Conservation (phyloP, 2,888 invertebrate genomes). For the Achlya flavicornis region DNA sequence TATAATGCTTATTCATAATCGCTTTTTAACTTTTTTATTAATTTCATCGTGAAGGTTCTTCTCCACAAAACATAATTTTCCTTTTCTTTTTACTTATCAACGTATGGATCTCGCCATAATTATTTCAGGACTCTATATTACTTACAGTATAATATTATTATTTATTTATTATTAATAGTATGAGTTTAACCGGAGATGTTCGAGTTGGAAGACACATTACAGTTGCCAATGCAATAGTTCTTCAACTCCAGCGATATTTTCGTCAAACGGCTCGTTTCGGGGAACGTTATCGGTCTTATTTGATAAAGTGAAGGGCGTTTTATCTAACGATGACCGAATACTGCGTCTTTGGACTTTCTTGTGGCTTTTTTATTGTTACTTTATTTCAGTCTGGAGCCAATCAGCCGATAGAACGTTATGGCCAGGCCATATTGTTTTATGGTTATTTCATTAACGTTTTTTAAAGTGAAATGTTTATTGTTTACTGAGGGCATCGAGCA, state of each 20-base stretch:
- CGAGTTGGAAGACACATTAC: no score
- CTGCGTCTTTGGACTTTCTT: conserved; percentile 15
- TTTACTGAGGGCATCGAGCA: neutral
- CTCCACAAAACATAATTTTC: no score
- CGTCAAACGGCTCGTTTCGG: conserved; percentile 15
- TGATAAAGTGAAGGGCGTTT: conserved; percentile 23
- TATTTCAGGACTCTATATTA: no score
- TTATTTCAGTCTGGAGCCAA: conserved; percentile 18
- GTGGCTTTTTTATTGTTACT: conserved; percentile 24
- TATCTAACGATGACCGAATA: conserved; percentile 27
- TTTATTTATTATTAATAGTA: no score
- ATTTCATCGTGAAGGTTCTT: no score
- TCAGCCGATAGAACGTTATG: conserved; percentile 7
- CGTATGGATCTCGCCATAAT: no score
- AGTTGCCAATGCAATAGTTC: no score
- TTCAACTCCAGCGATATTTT: conserved; percentile 16
- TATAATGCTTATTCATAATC: no score
- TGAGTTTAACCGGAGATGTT: no score
- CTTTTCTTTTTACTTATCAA: no score
- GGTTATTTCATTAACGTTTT: neutral
- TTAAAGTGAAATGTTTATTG: neutral
- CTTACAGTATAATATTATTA: no score
- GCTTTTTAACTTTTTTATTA: no score
- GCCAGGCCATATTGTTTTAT: neutral
- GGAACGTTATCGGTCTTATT: conserved; percentile 28